These are phyloP conservation scores for Trichopoda pennipes DNA, from an alignment of 2,888 invertebrate genomes.

Conservation along the genomic window DNA sequence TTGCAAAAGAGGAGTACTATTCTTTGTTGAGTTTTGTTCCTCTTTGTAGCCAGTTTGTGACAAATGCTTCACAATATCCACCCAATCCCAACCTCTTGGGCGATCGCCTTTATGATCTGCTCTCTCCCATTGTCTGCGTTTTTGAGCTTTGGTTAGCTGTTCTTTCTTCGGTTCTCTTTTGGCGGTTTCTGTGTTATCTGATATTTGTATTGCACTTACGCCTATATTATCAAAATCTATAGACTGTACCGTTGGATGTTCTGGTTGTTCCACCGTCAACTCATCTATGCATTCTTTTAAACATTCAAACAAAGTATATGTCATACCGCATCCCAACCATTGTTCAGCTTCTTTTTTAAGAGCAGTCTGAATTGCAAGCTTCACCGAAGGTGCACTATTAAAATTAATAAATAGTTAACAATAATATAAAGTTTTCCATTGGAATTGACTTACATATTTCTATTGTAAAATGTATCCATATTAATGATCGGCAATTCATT, in stretches of 20 bases:
- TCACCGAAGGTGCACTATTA: constrained; percentile 85
- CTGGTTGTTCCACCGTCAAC: constrained; percentile 87
- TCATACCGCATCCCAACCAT: constrained; percentile 95
- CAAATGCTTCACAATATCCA: constrained; percentile 97
- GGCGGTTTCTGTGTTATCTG: constrained; percentile 77
- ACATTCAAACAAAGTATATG: constrained; percentile 95
- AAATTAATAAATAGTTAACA: background rate
- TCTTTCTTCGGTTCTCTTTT: constrained; percentile 88
- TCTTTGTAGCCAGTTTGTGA: constrained; percentile 86
- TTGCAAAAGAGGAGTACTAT: constrained; percentile 70
- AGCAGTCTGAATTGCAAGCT: constrained; percentile 85
- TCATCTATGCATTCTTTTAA: constrained; percentile 90
- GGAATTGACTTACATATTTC: constrained; percentile 87
- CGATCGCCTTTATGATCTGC: constrained; percentile 91
- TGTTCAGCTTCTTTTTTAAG: constrained; percentile 88
- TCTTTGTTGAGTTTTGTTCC: constrained; percentile 68
- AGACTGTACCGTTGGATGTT: constrained; percentile 74
- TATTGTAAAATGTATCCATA: constrained; percentile 96
- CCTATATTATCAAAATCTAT: constrained; percentile 74
- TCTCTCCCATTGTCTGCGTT: constrained; percentile 92
- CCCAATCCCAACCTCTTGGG: constrained; percentile 96
- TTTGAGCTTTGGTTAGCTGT: constrained; percentile 94
- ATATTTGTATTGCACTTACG: constrained; percentile 77
- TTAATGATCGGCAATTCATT: constrained; percentile 89
- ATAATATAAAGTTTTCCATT: background rate